phyloP scores from a whole-genome alignment of 2,113 vertebrate species.

The Nycticorax nycticorax region DNA sequence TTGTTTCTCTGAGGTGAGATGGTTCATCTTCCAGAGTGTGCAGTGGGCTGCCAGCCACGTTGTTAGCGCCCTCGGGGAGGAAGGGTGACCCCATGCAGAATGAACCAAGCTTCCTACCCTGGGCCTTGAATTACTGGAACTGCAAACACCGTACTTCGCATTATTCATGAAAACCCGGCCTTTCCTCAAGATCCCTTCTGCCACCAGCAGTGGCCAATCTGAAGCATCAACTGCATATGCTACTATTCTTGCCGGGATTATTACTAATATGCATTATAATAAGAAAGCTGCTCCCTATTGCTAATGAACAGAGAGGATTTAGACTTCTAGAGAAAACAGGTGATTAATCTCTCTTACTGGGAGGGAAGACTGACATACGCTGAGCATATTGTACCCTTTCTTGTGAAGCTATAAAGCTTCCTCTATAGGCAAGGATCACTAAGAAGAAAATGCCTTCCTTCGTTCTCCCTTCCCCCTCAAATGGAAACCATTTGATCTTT shows the following conservation, averaged over 20 bases:
- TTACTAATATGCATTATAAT: conserved; percentile 9
- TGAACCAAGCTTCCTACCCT: not conserved
- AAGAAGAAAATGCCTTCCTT: not conserved
- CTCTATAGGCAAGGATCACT: conserved; percentile 3
- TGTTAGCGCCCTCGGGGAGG: not conserved
- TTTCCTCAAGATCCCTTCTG: not conserved
- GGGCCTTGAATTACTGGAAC: not conserved
- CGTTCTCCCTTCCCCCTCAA: not conserved
- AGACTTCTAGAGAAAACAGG: conserved; percentile 29
- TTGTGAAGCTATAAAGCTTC: conserved; percentile 5
- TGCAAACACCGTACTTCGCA: not conserved
- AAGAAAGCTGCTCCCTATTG: conserved; percentile 6
- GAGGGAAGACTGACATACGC: conserved; percentile 38
- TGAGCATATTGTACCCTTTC: conserved; percentile 19
- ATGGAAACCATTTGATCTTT: conserved; percentile 12
- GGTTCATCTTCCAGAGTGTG: not conserved
- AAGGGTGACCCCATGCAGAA: not conserved
- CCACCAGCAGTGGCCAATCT: not conserved
- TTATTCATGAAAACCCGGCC: not conserved
- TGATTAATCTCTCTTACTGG: conserved; percentile 27
- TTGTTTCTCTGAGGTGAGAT: not conserved
- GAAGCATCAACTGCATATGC: not conserved
- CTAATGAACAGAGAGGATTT: not conserved
- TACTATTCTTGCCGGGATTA: not conserved
- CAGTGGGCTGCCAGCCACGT: not conserved